Evolutionary conservation across 1,140 invertebrate genomes (phyloP).

Genomic region (Lepidurus packardi): DNA sequence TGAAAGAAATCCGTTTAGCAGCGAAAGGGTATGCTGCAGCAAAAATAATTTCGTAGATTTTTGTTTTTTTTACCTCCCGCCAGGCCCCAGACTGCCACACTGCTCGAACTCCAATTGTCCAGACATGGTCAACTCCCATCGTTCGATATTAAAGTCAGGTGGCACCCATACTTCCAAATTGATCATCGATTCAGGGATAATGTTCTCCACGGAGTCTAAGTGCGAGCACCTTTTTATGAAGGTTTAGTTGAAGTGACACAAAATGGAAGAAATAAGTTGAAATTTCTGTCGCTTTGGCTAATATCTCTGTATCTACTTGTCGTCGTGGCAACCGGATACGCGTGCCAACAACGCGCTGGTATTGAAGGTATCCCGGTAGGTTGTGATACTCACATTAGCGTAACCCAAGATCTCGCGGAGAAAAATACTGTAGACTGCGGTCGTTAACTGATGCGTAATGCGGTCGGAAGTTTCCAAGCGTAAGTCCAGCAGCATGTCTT

Average conservation of each 20-base stretch:
- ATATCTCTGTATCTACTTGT: constrained; percentile 31
- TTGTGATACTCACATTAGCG: constrained; percentile 49
- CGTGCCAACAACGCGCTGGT: constrained; percentile 43
- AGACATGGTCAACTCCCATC: constrained; percentile 43
- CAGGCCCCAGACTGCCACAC: constrained; percentile 54
- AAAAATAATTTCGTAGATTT: not conserved
- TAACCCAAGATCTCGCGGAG: constrained; percentile 60
- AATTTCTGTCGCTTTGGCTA: constrained; percentile 8
- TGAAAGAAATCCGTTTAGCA: not conserved
- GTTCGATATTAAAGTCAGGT: constrained; percentile 51
- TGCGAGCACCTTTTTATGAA: constrained; percentile 14
- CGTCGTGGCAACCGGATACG: constrained; percentile 39
- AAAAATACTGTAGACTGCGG: constrained; percentile 59
- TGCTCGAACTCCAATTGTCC: constrained; percentile 50
- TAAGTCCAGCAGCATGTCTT: constrained; percentile 37
- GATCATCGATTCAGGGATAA: constrained; percentile 55
- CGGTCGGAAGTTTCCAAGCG: constrained; percentile 53
- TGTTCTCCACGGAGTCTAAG: constrained; percentile 29
- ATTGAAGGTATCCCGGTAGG: constrained; percentile 48
- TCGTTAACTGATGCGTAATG: constrained; percentile 55
- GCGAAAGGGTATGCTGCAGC: not conserved
- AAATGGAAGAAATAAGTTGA: not conserved
- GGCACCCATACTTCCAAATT: constrained; percentile 66
- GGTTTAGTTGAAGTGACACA: constrained; percentile 23
- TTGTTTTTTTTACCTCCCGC: constrained; percentile 50